Evolutionary conservation across 1,140 invertebrate genomes (phyloP), one percentile per base, ranked within the genome.

Genomic region (Drosophila grimshawi): DNA sequence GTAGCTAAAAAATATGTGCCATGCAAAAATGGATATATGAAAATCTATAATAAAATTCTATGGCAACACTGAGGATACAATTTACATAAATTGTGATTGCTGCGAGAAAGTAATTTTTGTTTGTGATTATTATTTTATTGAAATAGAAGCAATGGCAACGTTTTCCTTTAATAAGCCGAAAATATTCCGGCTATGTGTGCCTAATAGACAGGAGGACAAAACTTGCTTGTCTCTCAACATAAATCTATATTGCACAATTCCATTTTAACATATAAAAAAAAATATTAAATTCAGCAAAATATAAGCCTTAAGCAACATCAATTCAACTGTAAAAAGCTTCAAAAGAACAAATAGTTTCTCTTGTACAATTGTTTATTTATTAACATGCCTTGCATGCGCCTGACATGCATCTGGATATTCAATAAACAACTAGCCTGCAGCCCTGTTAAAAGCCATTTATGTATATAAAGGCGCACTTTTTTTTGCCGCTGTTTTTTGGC

Each of bases 381-480:
- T 55, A 11, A 56, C 19, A 19, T 19, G 19, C 6, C 10, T 11
- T 6, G 10, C 39, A 32, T 32, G 29, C 33, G 41, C 19, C 41
- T 32, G 56, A 43, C 27, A 33, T 46, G 33, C 30, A 30, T 10
- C 35, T 60, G 32, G 10, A 8, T 27, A 27, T 19, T 41, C 41
- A 60, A 60, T 46, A 46, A 35, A 60, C 43, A 35, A 46, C 43
- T 43, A 45, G 39, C 11, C 10, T 27, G 43, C 57, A 33, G 41
- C 27, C n/a, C 29, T 45, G 29, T 29, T 59, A 46, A 33, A 59
- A 33, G 39, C 56, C 29, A 49, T 30, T 7, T 37, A 7, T 4
- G 6, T 37, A 7, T 4, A 5, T 5, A 37, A 59, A 45, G 10
- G 30, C 32, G 6, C 8, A n/a, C 29, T 35, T 5, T 19, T 7